Conservation (phyloP, 2,797 vertebrate genomes). For the Tapirus indicus region DNA sequence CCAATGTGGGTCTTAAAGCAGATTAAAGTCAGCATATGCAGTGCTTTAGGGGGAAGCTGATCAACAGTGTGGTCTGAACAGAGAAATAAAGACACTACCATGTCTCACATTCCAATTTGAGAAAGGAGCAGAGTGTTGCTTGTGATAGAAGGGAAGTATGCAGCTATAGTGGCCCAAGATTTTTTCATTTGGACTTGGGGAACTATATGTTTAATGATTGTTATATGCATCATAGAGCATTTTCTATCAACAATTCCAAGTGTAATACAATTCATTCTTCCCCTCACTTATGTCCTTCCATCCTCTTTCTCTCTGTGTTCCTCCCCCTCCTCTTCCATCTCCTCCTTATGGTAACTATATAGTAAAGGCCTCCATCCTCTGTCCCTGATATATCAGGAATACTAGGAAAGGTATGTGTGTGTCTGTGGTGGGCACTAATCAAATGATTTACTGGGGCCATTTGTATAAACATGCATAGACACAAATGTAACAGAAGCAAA, state of each 20-base stretch:
- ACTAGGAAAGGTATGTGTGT: background rate
- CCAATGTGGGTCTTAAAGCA: rapidly evolving
- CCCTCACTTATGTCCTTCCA: background rate
- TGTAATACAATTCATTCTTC: background rate
- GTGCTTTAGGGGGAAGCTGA: background rate
- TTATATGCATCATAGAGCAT: background rate
- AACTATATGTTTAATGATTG: background rate
- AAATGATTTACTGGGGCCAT: background rate
- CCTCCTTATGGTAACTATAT: background rate
- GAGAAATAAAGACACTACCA: background rate
- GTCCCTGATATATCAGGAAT: background rate
- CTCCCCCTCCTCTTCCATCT: background rate
- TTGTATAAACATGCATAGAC: background rate
- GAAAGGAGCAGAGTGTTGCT: background rate
- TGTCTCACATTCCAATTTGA: background rate
- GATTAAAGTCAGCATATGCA: background rate
- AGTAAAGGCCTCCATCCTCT: background rate
- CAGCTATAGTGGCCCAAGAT: background rate
- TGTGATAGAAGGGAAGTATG: background rate
- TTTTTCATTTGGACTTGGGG: background rate
- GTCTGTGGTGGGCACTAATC: background rate
- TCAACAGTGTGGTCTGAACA: background rate
- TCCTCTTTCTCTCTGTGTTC: background rate
- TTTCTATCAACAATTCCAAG: background rate
- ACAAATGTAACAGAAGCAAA: background rate